Conservation (phyloP, 2,797 vertebrate species). For the Phataginus tetradactyla region DNA sequence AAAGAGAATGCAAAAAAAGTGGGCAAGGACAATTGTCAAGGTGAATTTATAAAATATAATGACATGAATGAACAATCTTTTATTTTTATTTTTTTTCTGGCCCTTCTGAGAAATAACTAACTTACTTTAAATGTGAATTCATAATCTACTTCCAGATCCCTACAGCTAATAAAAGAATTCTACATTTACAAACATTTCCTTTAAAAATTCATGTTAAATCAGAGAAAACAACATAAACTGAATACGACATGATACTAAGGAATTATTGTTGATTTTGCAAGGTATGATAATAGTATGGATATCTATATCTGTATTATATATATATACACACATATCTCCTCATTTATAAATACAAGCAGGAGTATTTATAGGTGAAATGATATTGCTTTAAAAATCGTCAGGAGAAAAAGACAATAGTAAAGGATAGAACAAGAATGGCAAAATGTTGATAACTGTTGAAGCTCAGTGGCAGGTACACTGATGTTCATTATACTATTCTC, state of each 20-base stretch:
- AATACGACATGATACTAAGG: slow-evolving; percentile 34
- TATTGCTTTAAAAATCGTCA: slow-evolving; percentile 30
- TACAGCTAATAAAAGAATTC: slow-evolving; percentile 55
- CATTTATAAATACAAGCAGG: slow-evolving; percentile 39
- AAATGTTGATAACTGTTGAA: slow-evolving; percentile 52
- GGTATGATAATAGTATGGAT: background rate
- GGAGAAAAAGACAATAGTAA: background rate
- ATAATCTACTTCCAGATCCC: slow-evolving; percentile 60
- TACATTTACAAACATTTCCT: slow-evolving; percentile 61
- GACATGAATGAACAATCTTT: slow-evolving; percentile 50
- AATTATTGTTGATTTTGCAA: slow-evolving; percentile 48
- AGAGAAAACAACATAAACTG: slow-evolving; percentile 50
- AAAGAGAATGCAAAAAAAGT: slow-evolving; percentile 35
- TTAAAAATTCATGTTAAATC: slow-evolving; percentile 64
- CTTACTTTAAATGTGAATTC: slow-evolving; percentile 59
- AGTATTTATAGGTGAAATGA: slow-evolving; percentile 31
- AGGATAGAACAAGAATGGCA: slow-evolving; percentile 12
- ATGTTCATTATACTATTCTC: slow-evolving; percentile 22
- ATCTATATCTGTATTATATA: background rate
- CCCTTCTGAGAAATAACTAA: slow-evolving; percentile 53
- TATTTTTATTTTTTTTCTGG: slow-evolving; percentile 46
- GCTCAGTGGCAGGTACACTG: background rate
- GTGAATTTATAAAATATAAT: slow-evolving; percentile 49
- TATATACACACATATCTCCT: background rate
- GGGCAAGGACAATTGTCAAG: background rate